These are phyloP conservation scores for Serripes groenlandicus DNA, from an alignment of 2,888 invertebrate genomes.

Conservation along the genomic window DNA sequence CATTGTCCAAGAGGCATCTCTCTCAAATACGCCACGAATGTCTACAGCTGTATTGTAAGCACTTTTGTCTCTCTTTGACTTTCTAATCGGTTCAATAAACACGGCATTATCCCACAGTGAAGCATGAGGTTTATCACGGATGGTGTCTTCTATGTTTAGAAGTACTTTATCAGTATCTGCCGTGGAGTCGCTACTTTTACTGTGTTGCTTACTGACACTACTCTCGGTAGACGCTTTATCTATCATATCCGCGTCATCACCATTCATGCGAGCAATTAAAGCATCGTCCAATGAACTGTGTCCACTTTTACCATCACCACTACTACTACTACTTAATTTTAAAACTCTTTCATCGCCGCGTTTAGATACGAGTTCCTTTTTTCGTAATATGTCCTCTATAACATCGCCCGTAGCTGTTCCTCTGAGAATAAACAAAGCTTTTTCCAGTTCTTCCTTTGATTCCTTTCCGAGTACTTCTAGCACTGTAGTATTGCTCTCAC, in stretches of 20 bases:
- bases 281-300: not conserved
- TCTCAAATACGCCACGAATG: constrained; percentile 30
- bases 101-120: not conserved
- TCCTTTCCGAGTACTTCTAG: constrained; percentile 59
- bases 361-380: constrained; percentile 45
- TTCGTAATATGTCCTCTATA: constrained; percentile 57
- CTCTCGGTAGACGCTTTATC: constrained; percentile 5
- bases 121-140: not conserved
- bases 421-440: constrained; percentile 65
- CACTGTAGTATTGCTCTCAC: constrained; percentile 55
- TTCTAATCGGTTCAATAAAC: not conserved
- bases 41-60: not conserved
- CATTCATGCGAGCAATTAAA: not conserved
- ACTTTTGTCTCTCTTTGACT: not conserved
- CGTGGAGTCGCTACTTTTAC: not conserved
- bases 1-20: constrained; percentile 38
- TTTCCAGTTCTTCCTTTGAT: constrained; percentile 66
- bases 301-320: not conserved
- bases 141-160: not conserved
- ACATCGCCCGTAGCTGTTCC: constrained; percentile 62
- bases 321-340: not conserved
- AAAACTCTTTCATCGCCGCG: not conserved
- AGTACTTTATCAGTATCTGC: constrained; percentile 13
- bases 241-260: not conserved
- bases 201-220: not conserved